These are phyloP conservation scores for Bujurquina vittata DNA, from an alignment of 2,113 vertebrate species.

Conservation along the genomic window DNA sequence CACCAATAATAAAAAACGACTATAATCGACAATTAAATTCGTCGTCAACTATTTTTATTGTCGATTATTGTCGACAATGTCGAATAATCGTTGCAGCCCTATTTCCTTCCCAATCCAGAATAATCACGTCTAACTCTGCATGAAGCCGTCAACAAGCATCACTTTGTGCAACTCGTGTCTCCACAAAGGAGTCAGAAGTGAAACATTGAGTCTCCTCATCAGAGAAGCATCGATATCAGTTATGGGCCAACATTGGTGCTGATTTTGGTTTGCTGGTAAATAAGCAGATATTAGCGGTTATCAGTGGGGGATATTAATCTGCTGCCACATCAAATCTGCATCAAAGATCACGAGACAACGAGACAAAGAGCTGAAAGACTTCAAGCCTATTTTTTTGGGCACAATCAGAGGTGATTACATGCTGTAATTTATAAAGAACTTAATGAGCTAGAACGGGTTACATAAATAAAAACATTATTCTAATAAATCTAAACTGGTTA, in stretches of 20 bases:
- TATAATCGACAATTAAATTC: no score
- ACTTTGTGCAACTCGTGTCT: background rate
- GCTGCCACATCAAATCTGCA: background rate
- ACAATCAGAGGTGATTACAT: background rate
- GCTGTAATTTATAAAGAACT: background rate
- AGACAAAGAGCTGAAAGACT: background rate
- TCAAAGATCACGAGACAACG: background rate
- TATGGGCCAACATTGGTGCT: background rate
- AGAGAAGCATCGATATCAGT: background rate
- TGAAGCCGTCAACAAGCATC: background rate
- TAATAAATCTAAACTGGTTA: background rate
- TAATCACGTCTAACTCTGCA: background rate
- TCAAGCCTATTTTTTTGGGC: background rate
- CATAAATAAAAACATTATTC: background rate
- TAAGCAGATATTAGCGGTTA: background rate
- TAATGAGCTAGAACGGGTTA: accelerated
- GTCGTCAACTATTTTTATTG: no score
- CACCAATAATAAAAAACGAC: no score
- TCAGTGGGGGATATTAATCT: background rate
- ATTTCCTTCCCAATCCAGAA: background rate
- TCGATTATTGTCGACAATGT: no score
- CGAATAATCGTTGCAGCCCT: no score
- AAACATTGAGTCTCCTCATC: accelerated
- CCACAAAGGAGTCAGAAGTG: background rate
- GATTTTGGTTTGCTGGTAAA: background rate